These are phyloP conservation scores for Saccopteryx leptura DNA, from an alignment of 2,113 vertebrate genomes.

Conservation along the genomic window DNA sequence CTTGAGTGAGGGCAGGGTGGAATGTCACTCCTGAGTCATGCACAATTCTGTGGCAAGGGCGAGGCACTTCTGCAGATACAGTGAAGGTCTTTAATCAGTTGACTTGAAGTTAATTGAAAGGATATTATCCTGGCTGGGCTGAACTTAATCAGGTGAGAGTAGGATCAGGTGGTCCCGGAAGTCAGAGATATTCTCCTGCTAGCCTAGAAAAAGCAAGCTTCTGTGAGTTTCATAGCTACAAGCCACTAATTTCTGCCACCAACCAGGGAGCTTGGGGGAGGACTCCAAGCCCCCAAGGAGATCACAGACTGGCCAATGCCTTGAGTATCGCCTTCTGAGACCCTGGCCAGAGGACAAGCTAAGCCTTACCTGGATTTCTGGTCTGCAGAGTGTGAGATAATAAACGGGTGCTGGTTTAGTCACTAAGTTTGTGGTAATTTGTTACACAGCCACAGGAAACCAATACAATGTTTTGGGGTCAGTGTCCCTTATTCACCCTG, in stretches of 20 bases:
- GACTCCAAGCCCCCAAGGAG: background rate
- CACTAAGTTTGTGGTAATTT: background rate
- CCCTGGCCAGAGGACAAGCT: background rate
- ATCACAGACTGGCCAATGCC: background rate
- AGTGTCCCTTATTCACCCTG: background rate
- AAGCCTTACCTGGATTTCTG: background rate
- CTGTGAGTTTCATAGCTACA: background rate
- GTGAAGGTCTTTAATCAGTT: conserved; percentile 4
- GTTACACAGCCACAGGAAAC: background rate
- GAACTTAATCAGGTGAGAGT: background rate
- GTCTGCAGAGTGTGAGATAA: background rate
- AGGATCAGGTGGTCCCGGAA: background rate
- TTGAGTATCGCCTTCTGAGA: background rate
- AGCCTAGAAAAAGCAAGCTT: conserved; percentile 1
- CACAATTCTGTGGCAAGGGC: background rate
- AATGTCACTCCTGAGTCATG: background rate
- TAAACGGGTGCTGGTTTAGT: background rate
- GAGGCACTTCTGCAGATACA: background rate
- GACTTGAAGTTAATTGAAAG: conserved; percentile 8
- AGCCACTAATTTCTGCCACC: background rate
- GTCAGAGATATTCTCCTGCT: background rate
- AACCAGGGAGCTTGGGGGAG: background rate
- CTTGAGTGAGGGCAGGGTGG: background rate
- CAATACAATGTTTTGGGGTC: background rate
- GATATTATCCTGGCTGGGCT: background rate